Percentiles rank a stretch among this genome's conserved stretches.
phyloP scores from a whole-genome alignment of 2,113 vertebrate species.

The Etheostoma cragini region DNA sequence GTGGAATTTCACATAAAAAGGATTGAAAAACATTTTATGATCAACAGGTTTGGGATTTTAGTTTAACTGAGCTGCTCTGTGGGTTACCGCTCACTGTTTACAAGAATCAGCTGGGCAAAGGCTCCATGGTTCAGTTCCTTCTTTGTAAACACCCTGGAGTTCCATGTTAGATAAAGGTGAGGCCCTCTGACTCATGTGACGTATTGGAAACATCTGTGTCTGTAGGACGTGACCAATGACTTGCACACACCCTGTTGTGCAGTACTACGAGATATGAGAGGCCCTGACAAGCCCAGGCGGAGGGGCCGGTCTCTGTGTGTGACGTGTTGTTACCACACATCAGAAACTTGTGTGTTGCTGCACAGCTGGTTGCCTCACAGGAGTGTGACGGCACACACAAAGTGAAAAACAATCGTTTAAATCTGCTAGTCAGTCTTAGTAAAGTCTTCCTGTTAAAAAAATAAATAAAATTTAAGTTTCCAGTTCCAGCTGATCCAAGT shows the following conservation, averaged over 20 bases:
- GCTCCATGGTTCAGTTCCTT: neutral
- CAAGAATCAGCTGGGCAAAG: neutral
- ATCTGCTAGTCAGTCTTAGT: neutral
- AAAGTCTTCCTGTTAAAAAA: too few relatives aligned
- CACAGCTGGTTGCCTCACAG: conserved; percentile 17
- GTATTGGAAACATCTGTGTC: conserved; percentile 57
- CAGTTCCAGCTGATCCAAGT: neutral
- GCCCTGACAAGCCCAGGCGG: conserved; percentile 1
- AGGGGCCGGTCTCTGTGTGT: neutral
- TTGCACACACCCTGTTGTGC: neutral
- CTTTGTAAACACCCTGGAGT: too few relatives aligned
- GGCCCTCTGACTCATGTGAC: neutral
- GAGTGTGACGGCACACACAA: neutral
- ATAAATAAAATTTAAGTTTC: neutral
- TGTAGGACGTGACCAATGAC: conserved; percentile 32
- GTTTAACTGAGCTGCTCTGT: neutral
- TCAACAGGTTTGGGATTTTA: neutral
- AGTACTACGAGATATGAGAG: conserved; percentile 25
- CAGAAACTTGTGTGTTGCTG: conserved; percentile 22
- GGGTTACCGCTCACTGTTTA: neutral
- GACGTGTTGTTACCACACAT: conserved; percentile 23
- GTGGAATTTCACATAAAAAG: neutral
- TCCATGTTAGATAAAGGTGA: conserved; percentile 1
- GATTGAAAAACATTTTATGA: neutral
- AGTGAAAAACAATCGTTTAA: neutral